Evolutionary conservation across 2,797 vertebrate genomes (phyloP).

Genomic region (Babyrousa celebensis): DNA sequence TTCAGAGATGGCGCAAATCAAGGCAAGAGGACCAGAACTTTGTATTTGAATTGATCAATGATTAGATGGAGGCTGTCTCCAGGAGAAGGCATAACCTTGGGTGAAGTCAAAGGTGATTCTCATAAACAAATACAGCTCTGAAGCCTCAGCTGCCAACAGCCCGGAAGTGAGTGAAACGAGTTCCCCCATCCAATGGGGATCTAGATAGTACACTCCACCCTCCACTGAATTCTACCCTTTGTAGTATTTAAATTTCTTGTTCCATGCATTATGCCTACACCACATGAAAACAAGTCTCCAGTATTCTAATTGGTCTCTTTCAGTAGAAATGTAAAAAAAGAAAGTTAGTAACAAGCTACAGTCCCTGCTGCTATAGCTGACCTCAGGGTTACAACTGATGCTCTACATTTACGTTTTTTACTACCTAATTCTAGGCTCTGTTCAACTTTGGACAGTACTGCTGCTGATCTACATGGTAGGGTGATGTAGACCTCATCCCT

Average conservation of each 20-base stretch:
- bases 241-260: background rate
- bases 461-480: background rate
- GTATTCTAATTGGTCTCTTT: background rate
- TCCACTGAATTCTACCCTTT: background rate
- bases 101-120: background rate
- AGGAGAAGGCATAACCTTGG: background rate
- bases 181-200: background rate
- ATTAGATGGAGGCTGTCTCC: background rate
- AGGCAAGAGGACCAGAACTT: background rate
- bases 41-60: background rate
- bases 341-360: background rate
- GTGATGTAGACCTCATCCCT: background rate
- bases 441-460: background rate
- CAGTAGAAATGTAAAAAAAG: background rate
- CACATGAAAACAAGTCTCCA: background rate
- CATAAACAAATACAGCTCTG: background rate
- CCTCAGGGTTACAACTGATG: background rate
- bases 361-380: background rate
- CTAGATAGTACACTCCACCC: background rate
- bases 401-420: background rate
- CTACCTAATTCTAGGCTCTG: background rate
- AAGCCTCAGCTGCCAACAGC: background rate
- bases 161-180: background rate
- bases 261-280: background rate
- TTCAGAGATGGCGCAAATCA: background rate